Evolutionary conservation across 1,140 invertebrate species (phyloP), one percentile per base, ranked within the genome.

Genomic region (Drosophila leontia): DNA sequence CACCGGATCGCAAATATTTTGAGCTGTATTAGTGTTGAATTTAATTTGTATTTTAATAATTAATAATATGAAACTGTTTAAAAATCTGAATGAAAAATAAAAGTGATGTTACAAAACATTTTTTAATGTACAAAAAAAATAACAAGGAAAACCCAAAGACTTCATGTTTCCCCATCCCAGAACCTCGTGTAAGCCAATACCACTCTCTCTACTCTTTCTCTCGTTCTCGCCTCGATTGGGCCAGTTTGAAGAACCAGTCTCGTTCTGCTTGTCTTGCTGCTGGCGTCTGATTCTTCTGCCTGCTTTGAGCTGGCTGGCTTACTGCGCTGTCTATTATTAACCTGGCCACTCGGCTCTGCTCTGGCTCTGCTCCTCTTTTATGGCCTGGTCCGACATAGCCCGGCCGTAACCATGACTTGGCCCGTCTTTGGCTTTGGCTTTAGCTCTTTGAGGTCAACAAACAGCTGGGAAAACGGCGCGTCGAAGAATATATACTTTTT

Each of bases 331-430:
- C 85, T 88, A 83, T 84, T 88, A 90, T 88, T 88, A 90, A 90
- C 85, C 82, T 82, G 82, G 79, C 82, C 78, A 75, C 69, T 80
- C 65, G 80, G 71, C 76, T 34, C 39, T 55, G 48, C 53, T 75
- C 65, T 37, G 47, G 45, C 39, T 70, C 37, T 69, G 53, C 35
- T 75, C 70, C 75, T 65, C 48, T 70, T 64, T 77, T 64, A 65
- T 75, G 70, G 78, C 75, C 76, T 56, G 75, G 82, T 62, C 75
- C 48, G 67, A 70, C 48, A 67, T 67, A 71, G 53, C 64, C 62
- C 82, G 82, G 82, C 90, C 90, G 81, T 91, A 91, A 90, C 90
- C 90, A 91, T 92, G 86, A 92, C 91, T 92, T 84, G 67, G 64
- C 17, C 70, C 65, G 57, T 47, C 62, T 67, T 41, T 58, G 58